These are phyloP conservation scores for Mesitornis unicolor DNA, from an alignment of 2,113 vertebrate genomes.

Conservation along the genomic window DNA sequence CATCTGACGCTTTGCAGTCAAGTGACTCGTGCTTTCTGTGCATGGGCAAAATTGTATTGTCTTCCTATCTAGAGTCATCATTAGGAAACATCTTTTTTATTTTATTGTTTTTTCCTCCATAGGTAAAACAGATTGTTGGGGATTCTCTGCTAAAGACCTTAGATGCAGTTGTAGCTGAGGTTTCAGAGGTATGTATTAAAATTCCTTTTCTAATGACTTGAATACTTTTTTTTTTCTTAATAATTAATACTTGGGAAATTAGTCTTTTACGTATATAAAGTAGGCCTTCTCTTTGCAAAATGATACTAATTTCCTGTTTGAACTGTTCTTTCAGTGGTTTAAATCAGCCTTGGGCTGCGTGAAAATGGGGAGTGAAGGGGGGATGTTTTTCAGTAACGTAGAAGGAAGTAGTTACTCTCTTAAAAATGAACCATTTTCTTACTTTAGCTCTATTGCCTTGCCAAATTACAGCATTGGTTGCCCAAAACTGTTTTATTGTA, in stretches of 20 bases:
- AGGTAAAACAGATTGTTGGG: constrained; percentile 91
- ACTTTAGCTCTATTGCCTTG: not conserved
- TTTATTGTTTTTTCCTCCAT: not conserved
- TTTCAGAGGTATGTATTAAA: constrained; percentile 78
- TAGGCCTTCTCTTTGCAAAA: not conserved
- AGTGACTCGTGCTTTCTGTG: not conserved
- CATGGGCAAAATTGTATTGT: not conserved
- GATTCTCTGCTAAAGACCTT: constrained; percentile 87
- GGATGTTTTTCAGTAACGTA: not conserved
- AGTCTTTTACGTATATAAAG: not conserved
- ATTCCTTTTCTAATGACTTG: not conserved
- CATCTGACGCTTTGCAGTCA: not conserved
- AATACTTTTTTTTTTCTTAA: not conserved
- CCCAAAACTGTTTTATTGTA: not conserved
- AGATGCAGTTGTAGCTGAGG: constrained; percentile 77
- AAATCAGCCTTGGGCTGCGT: not conserved
- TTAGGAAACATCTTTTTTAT: not conserved
- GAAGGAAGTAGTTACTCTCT: not conserved
- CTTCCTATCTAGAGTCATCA: not conserved
- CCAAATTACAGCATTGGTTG: not conserved
- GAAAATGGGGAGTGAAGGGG: not conserved
- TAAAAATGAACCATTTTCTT: not conserved
- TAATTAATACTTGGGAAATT: not conserved
- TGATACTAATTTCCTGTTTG: not conserved
- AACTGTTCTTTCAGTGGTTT: not conserved